A percentile compares a stretch with the other conserved stretches of the same genome.
These are phyloP conservation scores for Lasioglossum malachurum DNA, from an alignment of 2,888 invertebrate genomes.

Conservation along the genomic window DNA sequence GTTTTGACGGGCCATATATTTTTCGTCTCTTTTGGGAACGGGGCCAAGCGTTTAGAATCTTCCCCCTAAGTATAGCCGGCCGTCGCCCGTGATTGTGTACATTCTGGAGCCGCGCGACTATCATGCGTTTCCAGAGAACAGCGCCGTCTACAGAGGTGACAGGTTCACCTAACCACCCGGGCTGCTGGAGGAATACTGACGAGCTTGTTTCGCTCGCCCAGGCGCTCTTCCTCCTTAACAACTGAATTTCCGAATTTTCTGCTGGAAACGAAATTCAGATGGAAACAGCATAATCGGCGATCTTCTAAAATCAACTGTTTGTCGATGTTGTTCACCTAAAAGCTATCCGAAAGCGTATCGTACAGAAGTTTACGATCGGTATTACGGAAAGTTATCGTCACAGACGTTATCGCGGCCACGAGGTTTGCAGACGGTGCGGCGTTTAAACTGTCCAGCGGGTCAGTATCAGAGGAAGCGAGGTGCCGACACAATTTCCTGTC, in stretches of 20 bases:
- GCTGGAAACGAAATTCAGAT: neutral
- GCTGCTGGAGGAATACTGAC: neutral
- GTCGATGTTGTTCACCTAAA: neutral
- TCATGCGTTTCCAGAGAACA: conserved; percentile 54
- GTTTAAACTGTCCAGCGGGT: conserved; percentile 1
- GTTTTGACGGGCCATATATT: conserved; percentile 74
- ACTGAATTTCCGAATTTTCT: neutral
- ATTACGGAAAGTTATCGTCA: neutral
- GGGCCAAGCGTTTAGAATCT: conserved; percentile 77
- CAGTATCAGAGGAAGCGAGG: neutral
- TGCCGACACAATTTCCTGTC: neutral
- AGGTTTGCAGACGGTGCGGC: neutral
- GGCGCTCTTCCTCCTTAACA: neutral
- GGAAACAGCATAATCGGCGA: neutral
- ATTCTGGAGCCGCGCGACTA: conserved; percentile 42
- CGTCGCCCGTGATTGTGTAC: conserved; percentile 45
- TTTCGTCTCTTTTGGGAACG: conserved; percentile 74
- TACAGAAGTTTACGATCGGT: neutral
- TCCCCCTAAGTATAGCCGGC: conserved; percentile 78
- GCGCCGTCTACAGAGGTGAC: conserved; percentile 22
- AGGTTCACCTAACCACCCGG: conserved; percentile 12
- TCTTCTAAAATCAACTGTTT: neutral
- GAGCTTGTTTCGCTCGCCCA: neutral
- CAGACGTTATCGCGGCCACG: neutral
- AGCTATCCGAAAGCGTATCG: neutral